Conservation (phyloP, 2,797 vertebrate species). For the Sylvia borin region DNA sequence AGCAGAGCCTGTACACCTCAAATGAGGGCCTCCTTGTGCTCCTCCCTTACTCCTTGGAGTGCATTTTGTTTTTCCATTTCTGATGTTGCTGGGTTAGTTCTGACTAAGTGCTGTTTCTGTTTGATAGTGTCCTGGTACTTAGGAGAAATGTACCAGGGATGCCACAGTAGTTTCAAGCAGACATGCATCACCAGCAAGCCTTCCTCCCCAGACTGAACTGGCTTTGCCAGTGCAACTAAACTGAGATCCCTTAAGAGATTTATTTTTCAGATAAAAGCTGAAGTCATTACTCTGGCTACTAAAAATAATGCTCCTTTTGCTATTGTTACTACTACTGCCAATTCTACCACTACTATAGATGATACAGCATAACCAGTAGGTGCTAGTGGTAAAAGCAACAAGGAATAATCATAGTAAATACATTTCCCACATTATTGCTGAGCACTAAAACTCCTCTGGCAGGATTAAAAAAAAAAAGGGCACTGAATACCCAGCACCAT, state of each 20-base stretch:
- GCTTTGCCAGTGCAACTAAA: not conserved
- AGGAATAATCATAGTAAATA: not conserved
- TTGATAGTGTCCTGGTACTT: not conserved
- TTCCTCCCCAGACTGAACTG: not conserved
- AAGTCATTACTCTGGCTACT: not conserved
- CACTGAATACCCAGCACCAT: not conserved
- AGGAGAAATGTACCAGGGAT: not conserved
- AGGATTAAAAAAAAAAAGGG: not conserved
- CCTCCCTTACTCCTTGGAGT: not conserved
- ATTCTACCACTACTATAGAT: not conserved
- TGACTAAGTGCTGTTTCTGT: not conserved
- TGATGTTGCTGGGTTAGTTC: not conserved
- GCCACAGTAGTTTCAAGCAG: not conserved
- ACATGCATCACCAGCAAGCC: not conserved
- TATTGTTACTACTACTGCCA: not conserved
- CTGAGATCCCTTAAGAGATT: not conserved
- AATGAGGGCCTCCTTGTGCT: slow-evolving; percentile 3
- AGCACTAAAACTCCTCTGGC: not conserved
- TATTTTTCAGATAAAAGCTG: not conserved
- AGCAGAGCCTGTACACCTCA: not conserved
- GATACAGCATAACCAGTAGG: not conserved
- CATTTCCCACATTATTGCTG: not conserved
- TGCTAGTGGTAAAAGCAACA: not conserved
- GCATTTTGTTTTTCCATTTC: not conserved
- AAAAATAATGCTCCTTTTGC: not conserved